Evolutionary conservation across 2,888 invertebrate species (phyloP), one percentile per base, ranked within the genome.

Genomic region (Leptura quadrifasciata): DNA sequence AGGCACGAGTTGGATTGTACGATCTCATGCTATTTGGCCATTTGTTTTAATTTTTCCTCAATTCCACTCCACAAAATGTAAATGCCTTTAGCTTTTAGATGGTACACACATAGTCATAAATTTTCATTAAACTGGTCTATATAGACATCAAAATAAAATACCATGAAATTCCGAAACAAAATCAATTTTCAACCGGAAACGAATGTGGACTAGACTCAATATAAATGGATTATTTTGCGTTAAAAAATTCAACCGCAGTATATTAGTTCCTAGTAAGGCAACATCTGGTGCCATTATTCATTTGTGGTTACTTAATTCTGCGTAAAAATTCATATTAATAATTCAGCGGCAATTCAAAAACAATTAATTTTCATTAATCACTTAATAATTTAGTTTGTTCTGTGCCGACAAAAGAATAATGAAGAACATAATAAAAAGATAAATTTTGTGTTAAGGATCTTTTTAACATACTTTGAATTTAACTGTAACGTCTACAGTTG

Each of bases 261-360:
- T 76, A 77, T 76, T 76, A 76, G 69, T 79, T 77, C 79, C 74
- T 64, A 70, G 77, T 76, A 76, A 60, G 57, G 58, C 27, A 74
- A 76, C 77, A 77, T 79, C 77, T 76, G 76, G 76, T 78, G 76
- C 69, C 76, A 79, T 80, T 77, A 77, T 77, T 77, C 76, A 79
- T 81, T 75, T 79, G 77, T 69, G 74, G 71, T 76, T 74, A 75
- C 77, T 77, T 75, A 79, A 79, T 82, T 81, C 82, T 72, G 76
- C 79, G 81, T 80, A 81, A 81, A 81, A 81, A 74, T 78, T 70
- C 67, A 57, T 75, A 76, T 78, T 39, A 39, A 15, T 81, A 79
- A 81, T 82, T 79, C 73, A 78, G 79, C 82, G 81, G 82, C 81
- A 80, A 79, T 81, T 82, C 74, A 72, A 76, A 79, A 76, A 79